Evolutionary conservation across 2,888 invertebrate species (phyloP), one percentile per base, ranked within the genome.

Genomic region (Rotaria magnacalcarata): DNA sequence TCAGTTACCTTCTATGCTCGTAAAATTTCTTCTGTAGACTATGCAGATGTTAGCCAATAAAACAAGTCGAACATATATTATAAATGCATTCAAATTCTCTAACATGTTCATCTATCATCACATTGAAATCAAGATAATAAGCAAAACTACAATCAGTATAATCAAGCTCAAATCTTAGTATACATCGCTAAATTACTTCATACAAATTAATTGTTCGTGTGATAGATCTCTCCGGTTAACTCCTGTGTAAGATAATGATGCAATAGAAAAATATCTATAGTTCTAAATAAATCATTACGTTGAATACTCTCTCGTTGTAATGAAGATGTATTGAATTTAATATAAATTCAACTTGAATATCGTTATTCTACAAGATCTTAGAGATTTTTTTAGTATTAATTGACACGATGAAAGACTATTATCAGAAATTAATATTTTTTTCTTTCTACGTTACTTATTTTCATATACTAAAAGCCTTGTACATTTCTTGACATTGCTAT

Each of bases 21-120:
- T 34, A 34, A 34, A 34, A 34, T 75, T 41, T 43, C 0, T 43
- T 91, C 75, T 2, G 5, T 2, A 1, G 43, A 75, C 75, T 24
- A 75, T 75, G 41, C 75, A 4, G 41, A 43, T 75, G 75, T 75
- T 19, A 2, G 43, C 75, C 43, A 75, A 41, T 75, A 75, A 21
- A 75, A 75, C 34, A 2, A 10, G 41, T 43, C 21, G 43, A 75
- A 21, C 75, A 41, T 43, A 43, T 41, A 41, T 75, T 43, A 43
- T 34, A 34, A 34, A 2, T 34, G 34, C 34, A 34, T 34, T 43
- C 43, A 43, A 75, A 75, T 21, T 21, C 75, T 43, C 43, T 41
- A 21, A 75, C 43, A 41, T 10, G 21, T 75, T 75, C 75, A 19
- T 75, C 43, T 43, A 75, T 75, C 0, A 43, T 41, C 24, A 41